A percentile compares a stretch with the other conserved stretches of the same genome.
Evolutionary conservation across 2,888 invertebrate species (phyloP).

Genomic region (Meta bourneti): DNA sequence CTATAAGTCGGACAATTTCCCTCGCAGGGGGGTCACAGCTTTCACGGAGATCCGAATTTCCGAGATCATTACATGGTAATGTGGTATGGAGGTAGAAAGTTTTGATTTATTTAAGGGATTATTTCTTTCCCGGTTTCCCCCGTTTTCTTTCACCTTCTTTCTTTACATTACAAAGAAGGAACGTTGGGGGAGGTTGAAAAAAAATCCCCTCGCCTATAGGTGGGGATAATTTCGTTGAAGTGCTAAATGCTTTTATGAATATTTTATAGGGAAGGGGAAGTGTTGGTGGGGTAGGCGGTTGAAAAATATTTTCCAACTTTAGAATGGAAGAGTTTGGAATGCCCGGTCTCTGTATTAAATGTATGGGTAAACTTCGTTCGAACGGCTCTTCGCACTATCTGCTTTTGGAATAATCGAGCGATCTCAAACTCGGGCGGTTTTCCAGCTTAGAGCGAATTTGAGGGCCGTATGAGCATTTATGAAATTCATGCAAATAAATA

Average conservation of each 20-base stretch:
- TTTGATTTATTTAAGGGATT: slow-evolving; percentile 66
- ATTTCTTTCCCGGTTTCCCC: slow-evolving; percentile 6
- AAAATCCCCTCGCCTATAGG: background rate
- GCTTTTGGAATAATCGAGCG: no score
- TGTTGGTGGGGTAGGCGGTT: background rate
- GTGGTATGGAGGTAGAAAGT: slow-evolving; percentile 60
- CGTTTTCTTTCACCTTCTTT: background rate
- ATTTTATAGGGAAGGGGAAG: background rate
- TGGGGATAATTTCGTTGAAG: slow-evolving; percentile 19
- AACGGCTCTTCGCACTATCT: no score
- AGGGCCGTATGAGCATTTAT: no score
- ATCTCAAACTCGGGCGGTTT: no score
- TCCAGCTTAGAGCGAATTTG: no score
- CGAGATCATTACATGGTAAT: slow-evolving; percentile 71
- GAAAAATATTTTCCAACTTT: no score
- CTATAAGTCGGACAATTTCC: background rate
- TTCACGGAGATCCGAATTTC: slow-evolving; percentile 52
- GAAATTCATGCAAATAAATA: no score
- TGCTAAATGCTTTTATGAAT: slow-evolving; percentile 31
- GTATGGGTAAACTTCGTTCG: no score
- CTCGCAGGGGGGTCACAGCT: slow-evolving; percentile 7
- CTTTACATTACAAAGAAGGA: background rate
- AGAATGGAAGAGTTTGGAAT: no score
- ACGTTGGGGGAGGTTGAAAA: background rate
- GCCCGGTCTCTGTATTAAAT: no score